Evolutionary conservation across 1,140 invertebrate species (phyloP), one percentile per base, ranked within the genome.

Genomic region (Prorops nasuta): DNA sequence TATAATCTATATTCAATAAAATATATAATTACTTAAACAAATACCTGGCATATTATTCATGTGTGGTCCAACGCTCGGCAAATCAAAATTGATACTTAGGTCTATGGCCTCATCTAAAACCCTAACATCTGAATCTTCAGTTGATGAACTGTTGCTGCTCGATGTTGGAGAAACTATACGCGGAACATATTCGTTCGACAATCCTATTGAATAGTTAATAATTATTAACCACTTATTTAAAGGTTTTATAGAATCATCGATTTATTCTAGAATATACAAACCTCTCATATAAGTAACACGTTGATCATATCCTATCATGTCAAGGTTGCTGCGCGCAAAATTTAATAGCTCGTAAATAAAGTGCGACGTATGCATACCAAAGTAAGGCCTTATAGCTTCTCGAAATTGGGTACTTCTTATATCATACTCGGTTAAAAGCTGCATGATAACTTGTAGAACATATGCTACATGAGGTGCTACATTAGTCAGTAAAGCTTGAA

Each of bases 271-370:
- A n/a, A n/a, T n/a, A n/a, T n/a, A n/a, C n/a, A n/a, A n/a, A n/a
- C n/a, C n/a, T n/a, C n/a, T n/a, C n/a, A 60, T 49, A 52, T 84
- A 82, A 35, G 60, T 64, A 38, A 79, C 69, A 51, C 74, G 51
- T 31, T 83, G 71, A 63, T 90, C 87, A 63, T 89, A 90, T 17
- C 86, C 87, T 38, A 85, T 77, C 80, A 96, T 85, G 63, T 93
- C 91, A 69, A 86, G 91, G 0, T 90, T 89, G 7, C 89, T 91
- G 19, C 84, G 82, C 31, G 93, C 91, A 80, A 91, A 98, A 68
- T 84, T 86, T 53, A 87, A 86, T 49, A 97, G 83, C 69, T 98
- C 94, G 63, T 96, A 92, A 28, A 92, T 80, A 74, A 98, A 97
- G 69, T 94, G 91, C 49, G 84, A 81, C 0, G 86, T 86, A 47